Evolutionary conservation across 2,113 vertebrate species (phyloP).

Genomic region (rabbit (Oryctolagus cuniculus)): DNA sequence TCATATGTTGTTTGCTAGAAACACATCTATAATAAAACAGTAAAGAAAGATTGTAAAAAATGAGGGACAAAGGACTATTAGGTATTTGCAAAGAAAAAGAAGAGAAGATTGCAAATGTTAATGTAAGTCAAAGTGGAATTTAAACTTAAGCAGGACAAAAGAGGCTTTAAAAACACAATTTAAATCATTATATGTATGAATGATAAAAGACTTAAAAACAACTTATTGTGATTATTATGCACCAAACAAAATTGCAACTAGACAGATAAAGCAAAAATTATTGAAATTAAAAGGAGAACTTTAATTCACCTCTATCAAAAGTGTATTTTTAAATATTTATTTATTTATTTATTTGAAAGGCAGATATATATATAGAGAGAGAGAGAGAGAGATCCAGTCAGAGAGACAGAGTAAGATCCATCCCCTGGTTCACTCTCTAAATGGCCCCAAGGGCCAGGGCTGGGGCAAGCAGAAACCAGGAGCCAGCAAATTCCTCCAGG

Average conservation of each 20-base stretch:
- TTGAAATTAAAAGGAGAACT: neutral
- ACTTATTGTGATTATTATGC: neutral
- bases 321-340: no score
- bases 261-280: neutral
- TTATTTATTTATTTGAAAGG: no score
- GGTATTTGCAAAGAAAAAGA: neutral
- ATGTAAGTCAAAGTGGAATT: neutral
- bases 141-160: neutral
- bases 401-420: no score
- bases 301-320: neutral
- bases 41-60: constrained; percentile 17
- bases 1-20: neutral
- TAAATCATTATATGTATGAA: neutral
- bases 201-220: neutral
- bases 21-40: neutral
- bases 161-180: neutral
- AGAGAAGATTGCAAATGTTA: neutral
- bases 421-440: no score
- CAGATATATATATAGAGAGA: no score
- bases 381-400: no score
- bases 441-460: no score
- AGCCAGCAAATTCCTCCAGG: no score
- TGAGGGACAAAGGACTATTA: neutral
- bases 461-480: no score
- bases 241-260: neutral